A percentile compares a stretch with the other conserved stretches of the same genome.
Conservation (phyloP, 2,888 invertebrate species). For the Scaptomyza tumidula region DNA sequence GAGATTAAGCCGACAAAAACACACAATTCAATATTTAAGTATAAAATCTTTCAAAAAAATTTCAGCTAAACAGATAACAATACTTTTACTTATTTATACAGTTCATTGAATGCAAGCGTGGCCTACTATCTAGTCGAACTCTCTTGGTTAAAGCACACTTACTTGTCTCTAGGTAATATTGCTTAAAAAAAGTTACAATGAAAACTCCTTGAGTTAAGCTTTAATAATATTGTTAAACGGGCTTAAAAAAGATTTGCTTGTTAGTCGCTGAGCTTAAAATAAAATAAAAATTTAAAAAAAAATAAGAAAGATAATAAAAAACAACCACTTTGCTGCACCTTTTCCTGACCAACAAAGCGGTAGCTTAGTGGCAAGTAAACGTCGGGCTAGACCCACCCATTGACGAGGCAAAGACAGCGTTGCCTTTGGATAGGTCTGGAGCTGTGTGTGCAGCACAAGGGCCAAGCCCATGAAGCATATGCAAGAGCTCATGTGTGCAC, state of each 20-base stretch:
- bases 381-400: constrained; percentile 43
- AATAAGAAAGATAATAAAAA: constrained; percentile 12
- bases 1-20: constrained; percentile 30
- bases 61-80: too few species aligned
- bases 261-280: constrained; percentile 22
- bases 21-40: constrained; percentile 19
- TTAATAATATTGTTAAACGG: constrained; percentile 5
- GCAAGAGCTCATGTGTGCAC: constrained; percentile 61
- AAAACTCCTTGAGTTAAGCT: constrained; percentile 1
- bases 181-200: too few species aligned
- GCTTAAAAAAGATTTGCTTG: constrained; percentile 31
- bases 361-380: constrained; percentile 20
- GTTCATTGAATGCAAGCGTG: too few species aligned
- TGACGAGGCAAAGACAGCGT: constrained; percentile 8
- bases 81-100: too few species aligned
- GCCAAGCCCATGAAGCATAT: constrained; percentile 60
- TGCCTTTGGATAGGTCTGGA: constrained; percentile 31
- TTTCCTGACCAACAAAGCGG: constrained; percentile 48
- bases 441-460: neutral
- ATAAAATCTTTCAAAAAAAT: too few species aligned
- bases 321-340: constrained; percentile 53
- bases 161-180: too few species aligned
- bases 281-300: neutral
- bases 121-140: too few species aligned
- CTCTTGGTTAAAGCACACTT: too few species aligned